A percentile compares a stretch with the other conserved stretches of the same genome.
Evolutionary conservation across 2,113 vertebrate genomes (phyloP).

Genomic region (Dromaius novaehollandiae): DNA sequence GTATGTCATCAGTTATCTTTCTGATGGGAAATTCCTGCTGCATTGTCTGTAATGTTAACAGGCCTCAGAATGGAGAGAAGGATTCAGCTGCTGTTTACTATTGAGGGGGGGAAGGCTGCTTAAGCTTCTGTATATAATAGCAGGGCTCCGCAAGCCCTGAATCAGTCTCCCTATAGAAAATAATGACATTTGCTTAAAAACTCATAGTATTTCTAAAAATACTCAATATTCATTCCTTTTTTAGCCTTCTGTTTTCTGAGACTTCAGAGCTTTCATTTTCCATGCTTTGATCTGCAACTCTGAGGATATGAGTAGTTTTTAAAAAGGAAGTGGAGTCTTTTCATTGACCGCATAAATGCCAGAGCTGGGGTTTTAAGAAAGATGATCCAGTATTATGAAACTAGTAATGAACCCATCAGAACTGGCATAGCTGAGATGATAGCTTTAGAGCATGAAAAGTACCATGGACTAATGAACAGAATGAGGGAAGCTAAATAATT

Average conservation of each 20-base stretch:
- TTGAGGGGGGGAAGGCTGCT: not conserved
- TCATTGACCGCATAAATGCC: conserved; percentile 7
- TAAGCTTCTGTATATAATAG: not conserved
- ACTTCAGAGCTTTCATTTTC: conserved; percentile 5
- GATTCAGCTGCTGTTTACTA: not conserved
- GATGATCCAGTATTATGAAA: not conserved
- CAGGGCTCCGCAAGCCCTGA: not conserved
- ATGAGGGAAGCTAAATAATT: not conserved
- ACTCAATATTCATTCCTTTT: not conserved
- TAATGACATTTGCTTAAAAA: not conserved
- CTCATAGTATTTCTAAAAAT: not conserved
- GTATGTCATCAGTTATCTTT: not conserved
- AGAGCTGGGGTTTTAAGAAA: conserved; percentile 26
- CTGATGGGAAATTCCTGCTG: not conserved
- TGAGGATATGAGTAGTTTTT: not conserved
- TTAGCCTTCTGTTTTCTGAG: not conserved
- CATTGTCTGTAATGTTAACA: not conserved
- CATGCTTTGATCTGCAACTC: not conserved
- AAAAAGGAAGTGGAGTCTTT: conserved; percentile 37
- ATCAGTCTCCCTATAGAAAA: not conserved
- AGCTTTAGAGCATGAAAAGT: not conserved
- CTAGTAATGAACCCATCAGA: not conserved
- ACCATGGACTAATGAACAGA: not conserved
- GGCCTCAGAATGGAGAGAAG: not conserved
- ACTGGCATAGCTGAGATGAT: not conserved